A percentile compares a stretch with the other conserved stretches of the same genome.
phyloP scores from a whole-genome alignment of 2,797 vertebrate genomes.

The Otus scops region DNA sequence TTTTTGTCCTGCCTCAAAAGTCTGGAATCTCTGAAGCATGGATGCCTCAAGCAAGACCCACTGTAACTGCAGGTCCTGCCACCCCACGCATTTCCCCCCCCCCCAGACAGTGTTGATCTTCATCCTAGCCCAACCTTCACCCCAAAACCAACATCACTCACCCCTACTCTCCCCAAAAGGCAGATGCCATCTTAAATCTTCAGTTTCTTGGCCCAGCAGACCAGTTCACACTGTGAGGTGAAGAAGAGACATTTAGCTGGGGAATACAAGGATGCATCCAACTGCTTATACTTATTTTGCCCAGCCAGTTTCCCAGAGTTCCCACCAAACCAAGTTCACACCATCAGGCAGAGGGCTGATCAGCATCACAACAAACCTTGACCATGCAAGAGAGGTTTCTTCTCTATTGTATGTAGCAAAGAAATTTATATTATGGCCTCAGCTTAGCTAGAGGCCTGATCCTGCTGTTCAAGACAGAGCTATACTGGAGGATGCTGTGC shows the following conservation, averaged over 20 bases:
- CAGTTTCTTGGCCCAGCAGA: not conserved
- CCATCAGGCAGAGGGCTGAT: accelerated
- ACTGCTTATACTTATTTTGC: not conserved
- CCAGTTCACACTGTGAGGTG: not conserved
- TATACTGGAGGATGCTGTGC: not conserved
- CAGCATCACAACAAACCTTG: not conserved
- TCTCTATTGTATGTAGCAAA: not conserved
- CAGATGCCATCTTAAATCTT: not conserved
- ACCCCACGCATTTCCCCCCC: not conserved
- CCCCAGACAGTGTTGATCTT: not conserved
- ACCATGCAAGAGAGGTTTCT: not conserved
- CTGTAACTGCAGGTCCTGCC: not conserved
- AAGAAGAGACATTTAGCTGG: not conserved
- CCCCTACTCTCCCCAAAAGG: not conserved
- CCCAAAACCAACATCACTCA: not conserved
- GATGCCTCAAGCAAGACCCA: not conserved
- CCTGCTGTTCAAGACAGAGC: not conserved
- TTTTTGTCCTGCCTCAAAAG: not conserved
- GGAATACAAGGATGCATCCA: accelerated
- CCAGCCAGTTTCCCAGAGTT: not conserved
- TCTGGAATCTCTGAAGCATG: not conserved
- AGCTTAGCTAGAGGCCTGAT: not conserved
- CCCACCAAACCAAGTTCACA: not conserved
- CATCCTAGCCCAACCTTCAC: not conserved
- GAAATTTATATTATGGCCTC: not conserved